A percentile compares a stretch with the other conserved stretches of the same genome.
Evolutionary conservation across 37 sponge, comb jelly and placozoan genomes (phyloP).

Genomic region (Halisarca cf. caerulea): DNA sequence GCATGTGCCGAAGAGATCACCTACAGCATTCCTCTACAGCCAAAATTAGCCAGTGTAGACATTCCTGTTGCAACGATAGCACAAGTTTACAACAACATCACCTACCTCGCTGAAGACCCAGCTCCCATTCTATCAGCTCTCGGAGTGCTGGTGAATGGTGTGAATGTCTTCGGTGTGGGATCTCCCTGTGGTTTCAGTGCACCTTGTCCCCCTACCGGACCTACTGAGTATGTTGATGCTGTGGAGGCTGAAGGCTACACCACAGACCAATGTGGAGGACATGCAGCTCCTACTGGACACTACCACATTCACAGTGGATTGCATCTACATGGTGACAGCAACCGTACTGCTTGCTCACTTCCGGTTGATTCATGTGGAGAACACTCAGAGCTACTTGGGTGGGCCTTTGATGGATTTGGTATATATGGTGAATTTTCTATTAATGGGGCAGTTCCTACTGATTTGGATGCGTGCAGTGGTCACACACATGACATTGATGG

Average conservation of each 20-base stretch:
- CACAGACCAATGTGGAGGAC: slow-evolving; percentile 66
- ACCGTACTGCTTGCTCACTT: slow-evolving; percentile 36
- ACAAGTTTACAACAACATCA: slow-evolving; percentile 25
- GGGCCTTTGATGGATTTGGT: slow-evolving; percentile 76
- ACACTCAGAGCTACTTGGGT: slow-evolving; percentile 65
- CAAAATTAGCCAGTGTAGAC: slow-evolving; percentile 24
- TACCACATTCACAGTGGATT: slow-evolving; percentile 68
- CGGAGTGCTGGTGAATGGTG: slow-evolving; percentile 64
- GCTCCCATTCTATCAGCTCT: slow-evolving; percentile 55
- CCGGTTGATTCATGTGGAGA: slow-evolving; percentile 50
- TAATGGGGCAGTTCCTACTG: slow-evolving; percentile 51
- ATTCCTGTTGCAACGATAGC: slow-evolving; percentile 52
- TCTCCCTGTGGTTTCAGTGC: slow-evolving; percentile 76
- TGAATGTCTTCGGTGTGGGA: slow-evolving; percentile 65
- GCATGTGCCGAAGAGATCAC: slow-evolving; percentile 43
- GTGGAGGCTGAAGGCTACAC: slow-evolving; percentile 78
- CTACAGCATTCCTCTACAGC: slow-evolving; percentile 43
- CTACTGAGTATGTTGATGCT: slow-evolving; percentile 67
- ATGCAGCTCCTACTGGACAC: slow-evolving; percentile 45
- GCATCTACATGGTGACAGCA: slow-evolving; percentile 17
- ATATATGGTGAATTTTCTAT: slow-evolving; percentile 66
- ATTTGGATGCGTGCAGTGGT: slow-evolving; percentile 63
- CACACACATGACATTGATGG: slow-evolving; percentile 74
- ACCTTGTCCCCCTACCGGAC: slow-evolving; percentile 55
- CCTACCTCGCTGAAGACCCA: slow-evolving; percentile 66